Percentiles rank a stretch among this genome's conserved stretches.
Conservation (phyloP, 1,140 invertebrate species). For the Probaryconus sp. region DNA sequence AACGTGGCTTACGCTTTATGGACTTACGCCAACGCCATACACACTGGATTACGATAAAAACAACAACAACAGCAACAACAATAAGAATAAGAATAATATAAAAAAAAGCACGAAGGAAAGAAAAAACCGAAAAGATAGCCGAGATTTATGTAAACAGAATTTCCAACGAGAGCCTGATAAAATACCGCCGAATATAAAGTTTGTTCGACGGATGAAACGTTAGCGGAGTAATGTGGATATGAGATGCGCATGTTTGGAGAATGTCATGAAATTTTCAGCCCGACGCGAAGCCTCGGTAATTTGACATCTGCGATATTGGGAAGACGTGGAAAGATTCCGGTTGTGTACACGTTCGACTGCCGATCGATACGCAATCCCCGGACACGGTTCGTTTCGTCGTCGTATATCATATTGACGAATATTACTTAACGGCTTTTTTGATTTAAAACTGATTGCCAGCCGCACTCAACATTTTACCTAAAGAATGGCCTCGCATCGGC, state of each 20-base stretch:
- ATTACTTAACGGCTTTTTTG: too few relatives aligned
- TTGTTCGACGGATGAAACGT: slow-evolving; percentile 15
- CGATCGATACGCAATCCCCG: slow-evolving; percentile 24
- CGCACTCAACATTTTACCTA: too few relatives aligned
- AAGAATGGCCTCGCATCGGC: too few relatives aligned
- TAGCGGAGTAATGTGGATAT: neutral
- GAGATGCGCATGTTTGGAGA: slow-evolving; percentile 28
- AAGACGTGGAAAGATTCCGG: slow-evolving; percentile 24
- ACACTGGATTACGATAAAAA: too few relatives aligned
- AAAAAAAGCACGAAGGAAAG: too few relatives aligned
- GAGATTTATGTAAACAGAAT: slow-evolving; percentile 23
- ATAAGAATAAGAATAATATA: too few relatives aligned
- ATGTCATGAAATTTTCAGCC: slow-evolving; percentile 37
- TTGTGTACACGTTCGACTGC: slow-evolving; percentile 23
- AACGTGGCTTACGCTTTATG: slow-evolving; percentile 16
- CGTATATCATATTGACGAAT: too few relatives aligned
- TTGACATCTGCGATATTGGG: slow-evolving; percentile 40
- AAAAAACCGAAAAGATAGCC: slow-evolving; percentile 13
- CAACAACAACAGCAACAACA: too few relatives aligned
- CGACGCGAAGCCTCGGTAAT: slow-evolving; percentile 26
- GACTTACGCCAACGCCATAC: slow-evolving; percentile 4
- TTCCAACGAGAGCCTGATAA: slow-evolving; percentile 9
- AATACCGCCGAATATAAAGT: slow-evolving; percentile 16
- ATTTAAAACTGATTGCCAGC: too few relatives aligned
- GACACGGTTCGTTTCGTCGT: neutral